These are phyloP conservation scores for Cacatua alba DNA, from an alignment of 2,113 vertebrate species.

Conservation along the genomic window DNA sequence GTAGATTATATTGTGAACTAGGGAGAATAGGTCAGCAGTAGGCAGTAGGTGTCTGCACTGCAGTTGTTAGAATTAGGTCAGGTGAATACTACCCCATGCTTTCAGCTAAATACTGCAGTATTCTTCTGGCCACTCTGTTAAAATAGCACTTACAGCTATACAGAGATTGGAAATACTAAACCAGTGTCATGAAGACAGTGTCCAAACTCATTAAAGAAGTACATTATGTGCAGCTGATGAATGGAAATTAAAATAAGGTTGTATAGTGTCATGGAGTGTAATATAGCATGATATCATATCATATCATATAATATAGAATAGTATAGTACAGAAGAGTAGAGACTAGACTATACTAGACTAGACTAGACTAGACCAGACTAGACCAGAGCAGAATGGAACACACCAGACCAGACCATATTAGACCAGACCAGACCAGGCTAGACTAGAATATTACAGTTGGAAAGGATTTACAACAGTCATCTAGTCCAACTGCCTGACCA, in stretches of 20 bases:
- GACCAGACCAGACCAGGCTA: background rate
- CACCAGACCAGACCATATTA: background rate
- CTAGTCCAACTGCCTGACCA: background rate
- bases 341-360: no score
- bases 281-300: background rate
- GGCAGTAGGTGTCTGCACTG: background rate
- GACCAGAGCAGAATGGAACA: background rate
- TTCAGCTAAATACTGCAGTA: background rate
- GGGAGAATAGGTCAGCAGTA: background rate
- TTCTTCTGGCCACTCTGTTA: background rate
- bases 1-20: background rate
- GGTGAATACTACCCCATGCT: rapidly evolving
- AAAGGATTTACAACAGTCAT: background rate
- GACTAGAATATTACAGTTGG: background rate
- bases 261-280: background rate
- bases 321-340: background rate
- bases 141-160: background rate
- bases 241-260: background rate
- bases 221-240: background rate
- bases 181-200: background rate
- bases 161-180: background rate
- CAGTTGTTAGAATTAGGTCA: background rate
- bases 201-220: rapidly evolving
- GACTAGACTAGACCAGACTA: background rate
- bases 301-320: background rate